A percentile compares a stretch with the other conserved stretches of the same genome.
phyloP scores from a whole-genome alignment of 30 jellyfish, hydroid and myxozoan species.

The Hydractinia echinata region DNA sequence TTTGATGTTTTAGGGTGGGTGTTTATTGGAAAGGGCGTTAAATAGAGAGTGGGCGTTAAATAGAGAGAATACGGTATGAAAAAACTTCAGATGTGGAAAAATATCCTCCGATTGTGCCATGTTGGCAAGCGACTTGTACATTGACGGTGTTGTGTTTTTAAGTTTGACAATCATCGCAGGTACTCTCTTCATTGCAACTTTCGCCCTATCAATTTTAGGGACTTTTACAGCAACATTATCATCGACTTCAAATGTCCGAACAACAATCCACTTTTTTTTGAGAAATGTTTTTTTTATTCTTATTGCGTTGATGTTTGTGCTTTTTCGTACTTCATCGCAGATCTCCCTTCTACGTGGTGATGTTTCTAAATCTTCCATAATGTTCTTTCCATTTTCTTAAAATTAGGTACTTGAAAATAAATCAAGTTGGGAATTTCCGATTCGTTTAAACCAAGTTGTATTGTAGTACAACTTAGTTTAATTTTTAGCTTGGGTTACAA shows the following conservation, averaged over 20 bases:
- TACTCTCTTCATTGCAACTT: conserved; percentile 1
- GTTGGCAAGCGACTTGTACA: neutral
- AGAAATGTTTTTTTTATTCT: neutral
- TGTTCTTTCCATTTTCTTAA: neutral
- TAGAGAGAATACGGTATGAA: too few species aligned
- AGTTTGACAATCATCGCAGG: neutral
- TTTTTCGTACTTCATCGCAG: conserved; percentile 5
- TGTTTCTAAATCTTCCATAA: neutral
- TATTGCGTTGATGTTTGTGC: neutral
- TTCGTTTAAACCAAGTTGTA: too few species aligned
- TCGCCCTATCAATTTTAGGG: conserved; percentile 7
- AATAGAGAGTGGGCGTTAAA: too few species aligned
- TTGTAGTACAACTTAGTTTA: too few species aligned
- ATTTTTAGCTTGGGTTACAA: too few species aligned
- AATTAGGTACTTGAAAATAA: too few species aligned
- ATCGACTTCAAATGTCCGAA: neutral
- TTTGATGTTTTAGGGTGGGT: too few species aligned
- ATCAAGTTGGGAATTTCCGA: too few species aligned
- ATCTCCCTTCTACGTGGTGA: neutral
- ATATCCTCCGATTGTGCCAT: neutral
- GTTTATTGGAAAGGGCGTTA: too few species aligned
- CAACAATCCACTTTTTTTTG: neutral
- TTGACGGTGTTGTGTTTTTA: neutral
- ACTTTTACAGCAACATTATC: conserved; percentile 12
- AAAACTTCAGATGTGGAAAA: neutral